phyloP scores from a whole-genome alignment of 1,140 invertebrate genomes.

The Bombus waltoni region DNA sequence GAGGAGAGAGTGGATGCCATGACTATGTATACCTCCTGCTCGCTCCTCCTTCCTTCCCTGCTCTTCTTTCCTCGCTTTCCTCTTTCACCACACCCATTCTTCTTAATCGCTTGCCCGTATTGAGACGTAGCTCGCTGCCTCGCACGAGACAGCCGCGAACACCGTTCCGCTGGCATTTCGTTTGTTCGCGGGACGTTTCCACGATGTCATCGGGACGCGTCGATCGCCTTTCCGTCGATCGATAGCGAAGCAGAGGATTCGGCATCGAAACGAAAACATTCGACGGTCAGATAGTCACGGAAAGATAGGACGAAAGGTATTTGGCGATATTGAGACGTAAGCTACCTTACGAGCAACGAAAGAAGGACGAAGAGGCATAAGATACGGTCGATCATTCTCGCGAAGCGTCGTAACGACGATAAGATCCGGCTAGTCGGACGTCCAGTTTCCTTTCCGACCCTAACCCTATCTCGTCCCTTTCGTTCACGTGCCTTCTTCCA shows the following conservation, averaged over 20 bases:
- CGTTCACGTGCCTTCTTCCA: slow-evolving; percentile 44
- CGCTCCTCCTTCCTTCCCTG: slow-evolving; percentile 55
- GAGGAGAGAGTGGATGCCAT: slow-evolving; percentile 69
- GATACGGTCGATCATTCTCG: slow-evolving; percentile 75
- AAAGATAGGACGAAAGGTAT: background rate
- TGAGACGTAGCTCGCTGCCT: slow-evolving; percentile 45
- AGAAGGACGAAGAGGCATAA: slow-evolving; percentile 57
- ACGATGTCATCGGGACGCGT: background rate
- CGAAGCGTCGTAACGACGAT: slow-evolving; percentile 65
- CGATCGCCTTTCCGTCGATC: background rate
- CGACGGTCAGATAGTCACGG: too few relatives aligned
- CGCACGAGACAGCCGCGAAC: background rate
- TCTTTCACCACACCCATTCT: slow-evolving; percentile 53
- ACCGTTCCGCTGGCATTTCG: slow-evolving; percentile 25
- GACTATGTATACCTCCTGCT: slow-evolving; percentile 64
- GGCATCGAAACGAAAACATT: background rate
- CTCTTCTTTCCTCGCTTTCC: slow-evolving; percentile 52
- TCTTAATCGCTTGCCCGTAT: slow-evolving; percentile 60
- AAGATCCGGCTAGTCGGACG: slow-evolving; percentile 52
- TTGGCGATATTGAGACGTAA: slow-evolving; percentile 76
- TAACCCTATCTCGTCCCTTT: background rate
- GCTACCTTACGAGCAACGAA: slow-evolving; percentile 70
- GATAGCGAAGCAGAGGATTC: background rate
- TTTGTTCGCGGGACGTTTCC: background rate
- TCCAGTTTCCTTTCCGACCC: slow-evolving; percentile 7